Evolutionary conservation across 2,113 vertebrate genomes (phyloP), one percentile per base, ranked within the genome.

Genomic region (Leptocoma aspasia): DNA sequence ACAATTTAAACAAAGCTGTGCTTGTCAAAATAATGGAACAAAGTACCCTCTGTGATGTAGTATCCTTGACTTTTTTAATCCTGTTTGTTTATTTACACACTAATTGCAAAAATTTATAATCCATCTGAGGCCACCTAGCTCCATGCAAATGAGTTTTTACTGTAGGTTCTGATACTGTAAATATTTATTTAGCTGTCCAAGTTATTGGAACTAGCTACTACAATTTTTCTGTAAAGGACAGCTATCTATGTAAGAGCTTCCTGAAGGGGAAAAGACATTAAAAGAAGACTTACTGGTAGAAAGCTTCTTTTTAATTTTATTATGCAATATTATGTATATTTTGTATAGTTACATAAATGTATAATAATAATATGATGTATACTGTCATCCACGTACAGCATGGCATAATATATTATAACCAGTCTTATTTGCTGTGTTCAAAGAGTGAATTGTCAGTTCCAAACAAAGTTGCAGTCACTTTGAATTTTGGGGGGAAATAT

Each of bases 21-120:
- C 75, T 86, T 92, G 88, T 96, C 82, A 93, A 90, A 82, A 65
- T 73, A 82, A 90, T 90, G 83, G 45, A 95, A 70, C 59, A 77
- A 81, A 66, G 76, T 83, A 90, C 49, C 76, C 68, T 81, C 47
- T 85, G 49, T 86, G 50, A 50, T 86, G 60, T 81, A 63, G 39
- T 89, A 96, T 93, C 92, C 94, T 94, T 96, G 92, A 92, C 90
- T 97, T 93, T 73, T 96, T 83, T 0, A 94, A 95, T 96, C 95
- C 76, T 90, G 47, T 94, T 96, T 97, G 90, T 90, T 97, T 90
- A 42, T 94, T 94, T 95, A 47, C 71, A 78, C 30, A 19, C 64
- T 93, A 95, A 84, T 89, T 92, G 91, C 86, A 86, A 94, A 96
- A 97, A 96, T 41, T 95, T 71, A 86, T 96, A 96, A 96, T 93